Conservation (phyloP, 2,797 vertebrate genomes). For the Meda fulgida region DNA sequence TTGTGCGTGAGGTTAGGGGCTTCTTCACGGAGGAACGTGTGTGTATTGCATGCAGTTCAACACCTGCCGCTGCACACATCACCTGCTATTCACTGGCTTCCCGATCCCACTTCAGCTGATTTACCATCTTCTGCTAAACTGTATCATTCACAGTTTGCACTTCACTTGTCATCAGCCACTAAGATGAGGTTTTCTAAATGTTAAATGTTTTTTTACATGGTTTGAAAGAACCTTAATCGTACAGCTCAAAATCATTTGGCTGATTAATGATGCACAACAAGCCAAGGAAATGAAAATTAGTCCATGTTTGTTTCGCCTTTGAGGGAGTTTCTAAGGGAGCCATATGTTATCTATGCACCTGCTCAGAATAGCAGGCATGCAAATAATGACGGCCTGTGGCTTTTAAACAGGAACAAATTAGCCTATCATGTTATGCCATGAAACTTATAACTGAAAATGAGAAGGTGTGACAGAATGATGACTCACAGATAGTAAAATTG, state of each 20-base stretch:
- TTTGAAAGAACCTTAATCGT: constrained; percentile 38
- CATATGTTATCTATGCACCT: constrained; percentile 38
- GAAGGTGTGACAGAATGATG: neutral
- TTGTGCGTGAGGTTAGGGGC: neutral
- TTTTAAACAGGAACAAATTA: neutral
- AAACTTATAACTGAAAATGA: constrained; percentile 4
- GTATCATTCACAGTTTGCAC: constrained; percentile 73
- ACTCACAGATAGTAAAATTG: neutral
- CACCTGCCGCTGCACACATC: constrained; percentile 68
- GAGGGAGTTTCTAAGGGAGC: constrained; percentile 27
- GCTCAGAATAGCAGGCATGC: constrained; percentile 20
- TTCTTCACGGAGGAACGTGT: neutral
- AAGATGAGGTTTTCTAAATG: constrained; percentile 24
- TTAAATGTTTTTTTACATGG: constrained; percentile 26
- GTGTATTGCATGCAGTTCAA: constrained; percentile 36
- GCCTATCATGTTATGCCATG: constrained; percentile 23
- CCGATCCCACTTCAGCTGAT: constrained; percentile 65
- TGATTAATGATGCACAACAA: constrained; percentile 27
- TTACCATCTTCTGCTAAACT: constrained; percentile 68
- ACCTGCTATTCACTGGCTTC: constrained; percentile 64
- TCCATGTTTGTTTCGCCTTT: constrained; percentile 33
- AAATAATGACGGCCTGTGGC: constrained; percentile 17
- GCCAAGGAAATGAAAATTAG: constrained; percentile 35
- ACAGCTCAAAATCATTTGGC: constrained; percentile 34
- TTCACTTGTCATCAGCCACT: constrained; percentile 39